Base-by-base conservation (phyloP, 2,888 invertebrate genomes). In the Maniola hyperantus region DNA sequence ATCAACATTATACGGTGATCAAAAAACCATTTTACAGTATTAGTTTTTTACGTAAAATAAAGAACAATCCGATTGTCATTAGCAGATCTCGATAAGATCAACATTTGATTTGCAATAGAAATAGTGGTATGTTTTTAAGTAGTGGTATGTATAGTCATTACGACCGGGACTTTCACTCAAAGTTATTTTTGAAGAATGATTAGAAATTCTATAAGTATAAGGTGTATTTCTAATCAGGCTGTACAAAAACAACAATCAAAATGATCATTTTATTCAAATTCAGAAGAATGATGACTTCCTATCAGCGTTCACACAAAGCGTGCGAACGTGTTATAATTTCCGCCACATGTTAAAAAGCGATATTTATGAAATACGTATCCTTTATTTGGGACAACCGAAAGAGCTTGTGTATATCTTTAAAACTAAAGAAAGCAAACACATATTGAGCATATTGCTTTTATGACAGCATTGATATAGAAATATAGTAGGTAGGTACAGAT, bases 261-360 rank as follows among this genome's bases (percentile, higher is more conserved):
- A 34, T 34, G 54, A 42, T 11, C 13, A 42, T 42, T 57, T 57
- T 36, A 55, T 55, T 55, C 36, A 57, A 57, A 57, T 48, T 15
- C 46, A 61, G 53, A 69, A 46, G 59, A 71, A 67, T 65, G 55
- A 64, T 59, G 62, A 58, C 71, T 71, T 71, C 69, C 71, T 67
- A 39, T 46, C 64, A 59, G 34, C 44, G 64, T 71, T 71, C 69
- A 69, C 67, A 72, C 70, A 73, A 69, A 70, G 70, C 69, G 64
- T 71, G 68, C 65, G 68, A 69, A 70, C 67, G 70, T 66, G 48
- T 69, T 67, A 72, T 66, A 70, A 67, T 70, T 66, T 69, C 66
- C 60, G 66, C 64, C 71, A 70, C 66, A 65, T 67, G 65, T 58
- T 62, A 63, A 62, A 60, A 62, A 46, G 54, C 15, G 51, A 50